Evolutionary conservation across 1,140 invertebrate genomes (phyloP), one percentile per base, ranked within the genome.

Genomic region (Sitobion miscanthi): DNA sequence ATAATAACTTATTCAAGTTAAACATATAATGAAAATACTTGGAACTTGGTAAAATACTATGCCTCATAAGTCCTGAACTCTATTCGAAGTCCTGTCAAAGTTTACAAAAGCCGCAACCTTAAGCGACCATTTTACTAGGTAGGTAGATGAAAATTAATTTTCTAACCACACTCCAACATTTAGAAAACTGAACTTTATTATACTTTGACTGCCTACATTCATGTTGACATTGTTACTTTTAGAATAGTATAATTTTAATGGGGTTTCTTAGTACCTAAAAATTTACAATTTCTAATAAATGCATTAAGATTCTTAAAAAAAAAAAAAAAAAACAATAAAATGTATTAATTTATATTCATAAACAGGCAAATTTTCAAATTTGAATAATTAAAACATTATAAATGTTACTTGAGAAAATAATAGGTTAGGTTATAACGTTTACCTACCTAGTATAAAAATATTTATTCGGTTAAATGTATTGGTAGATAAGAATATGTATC

Each of bases 131-230:
- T 90, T 69, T 90, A 90, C 89, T 90, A 69, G 89, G 89, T 90
- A 90, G 89, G 54, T 90, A 45, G 89, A 69, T 45, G 89, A 69
- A 90, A 90, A 90, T 90, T 90, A 90, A 90, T 90, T 90, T 90
- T 90, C 89, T 69, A 90, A 90, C 89, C 35, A 69, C 38, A 62
- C 54, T 90, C 8, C 21, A 90, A 90, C 38, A 62, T 69, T 45
- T 57, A 90, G 38, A 69, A 62, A 69, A 69, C 25, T 90, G 69
- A 90, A 42, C 35, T 90, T 45, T 69, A 69, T 90, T 69, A 62
- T n/a, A 90, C 45, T 90, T 69, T 62, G 23, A 62, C 88, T 45
- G 20, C n/a, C 20, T 47, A 69, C 62, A 69, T 45, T 45, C 9
- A 30, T 54, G 17, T 89, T 87, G 52, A n/a, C 9, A 45, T 25